phyloP scores from a whole-genome alignment of 2,797 vertebrate species.

The Astyanax mexicanus region DNA sequence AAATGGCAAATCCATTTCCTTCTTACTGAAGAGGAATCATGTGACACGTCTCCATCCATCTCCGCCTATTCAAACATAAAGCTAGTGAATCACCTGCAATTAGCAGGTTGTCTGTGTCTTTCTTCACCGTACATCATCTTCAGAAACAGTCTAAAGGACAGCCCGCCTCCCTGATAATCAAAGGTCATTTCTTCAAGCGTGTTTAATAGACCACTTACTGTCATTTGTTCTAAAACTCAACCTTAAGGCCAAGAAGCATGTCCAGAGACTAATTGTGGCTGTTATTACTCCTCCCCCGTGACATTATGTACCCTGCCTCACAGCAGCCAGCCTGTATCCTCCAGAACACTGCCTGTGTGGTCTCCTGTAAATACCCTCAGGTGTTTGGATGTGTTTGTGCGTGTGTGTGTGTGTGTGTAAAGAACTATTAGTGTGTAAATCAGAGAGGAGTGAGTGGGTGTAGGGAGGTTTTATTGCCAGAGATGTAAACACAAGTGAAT shows the following conservation, averaged over 20 bases:
- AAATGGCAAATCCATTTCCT: neutral
- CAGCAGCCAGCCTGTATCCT: neutral
- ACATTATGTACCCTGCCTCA: constrained; percentile 31
- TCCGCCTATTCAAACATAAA: constrained; percentile 19
- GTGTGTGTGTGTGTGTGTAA: constrained; percentile 37
- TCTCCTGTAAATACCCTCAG: constrained; percentile 27
- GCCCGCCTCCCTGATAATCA: constrained; percentile 25
- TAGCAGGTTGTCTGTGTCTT: constrained; percentile 30
- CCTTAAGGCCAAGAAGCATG: neutral
- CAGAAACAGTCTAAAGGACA: constrained; percentile 17
- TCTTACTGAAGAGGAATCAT: neutral
- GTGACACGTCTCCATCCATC: neutral
- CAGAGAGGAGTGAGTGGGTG: constrained; percentile 46
- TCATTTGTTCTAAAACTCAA: constrained; percentile 1
- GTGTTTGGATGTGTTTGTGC: neutral
- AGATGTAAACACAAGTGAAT: constrained; percentile 45
- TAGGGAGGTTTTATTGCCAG: constrained; percentile 36
- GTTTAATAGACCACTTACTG: constrained; percentile 29
- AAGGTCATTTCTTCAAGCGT: constrained; percentile 17
- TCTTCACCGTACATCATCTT: constrained; percentile 15
- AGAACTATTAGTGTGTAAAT: constrained; percentile 46
- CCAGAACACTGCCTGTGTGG: constrained; percentile 39
- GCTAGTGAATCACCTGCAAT: constrained; percentile 35
- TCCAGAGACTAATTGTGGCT: constrained; percentile 22
- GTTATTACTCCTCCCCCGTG: constrained; percentile 33